A percentile compares a stretch with the other conserved stretches of the same genome.
phyloP scores from a whole-genome alignment of 2,888 invertebrate species.

The Branchipolynoe longqiensis region DNA sequence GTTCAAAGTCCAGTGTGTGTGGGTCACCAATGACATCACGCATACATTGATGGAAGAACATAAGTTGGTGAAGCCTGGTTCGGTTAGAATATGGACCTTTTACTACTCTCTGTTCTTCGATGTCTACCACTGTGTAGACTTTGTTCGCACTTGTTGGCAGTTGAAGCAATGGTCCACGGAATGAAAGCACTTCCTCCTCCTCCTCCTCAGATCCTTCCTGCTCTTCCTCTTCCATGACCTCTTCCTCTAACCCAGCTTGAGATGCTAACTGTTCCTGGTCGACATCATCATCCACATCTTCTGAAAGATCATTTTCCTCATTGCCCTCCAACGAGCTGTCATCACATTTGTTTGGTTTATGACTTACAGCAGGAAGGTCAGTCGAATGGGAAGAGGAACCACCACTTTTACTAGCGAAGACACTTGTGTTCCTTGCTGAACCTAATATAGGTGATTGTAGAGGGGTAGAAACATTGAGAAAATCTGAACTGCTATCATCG shows the following conservation, averaged over 20 bases:
- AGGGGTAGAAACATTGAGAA: background rate
- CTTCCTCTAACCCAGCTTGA: background rate
- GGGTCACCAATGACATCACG: slow-evolving; percentile 55
- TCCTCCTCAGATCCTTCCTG: background rate
- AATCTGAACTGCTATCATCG: slow-evolving; percentile 19
- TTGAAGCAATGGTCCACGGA: slow-evolving; percentile 61
- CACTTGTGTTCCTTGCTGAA: background rate
- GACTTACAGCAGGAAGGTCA: background rate
- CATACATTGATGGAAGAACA: slow-evolving; percentile 60
- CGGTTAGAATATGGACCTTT: slow-evolving; percentile 58
- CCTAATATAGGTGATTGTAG: background rate
- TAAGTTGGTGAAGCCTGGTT: background rate
- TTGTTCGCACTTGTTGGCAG: slow-evolving; percentile 59
- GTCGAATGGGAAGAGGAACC: background rate
- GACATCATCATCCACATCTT: background rate
- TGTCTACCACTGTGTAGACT: slow-evolving; percentile 57
- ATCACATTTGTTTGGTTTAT: background rate
- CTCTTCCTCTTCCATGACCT: slow-evolving; percentile 21
- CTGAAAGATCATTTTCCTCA: background rate
- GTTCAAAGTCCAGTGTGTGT: slow-evolving; percentile 56
- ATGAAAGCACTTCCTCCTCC: background rate
- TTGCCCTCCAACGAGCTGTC: background rate
- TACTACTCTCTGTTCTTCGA: slow-evolving; percentile 40
- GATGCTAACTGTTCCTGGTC: background rate
- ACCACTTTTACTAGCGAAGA: background rate